Conservation (phyloP, 2,888 invertebrate species). For the Andrena camellia region DNA sequence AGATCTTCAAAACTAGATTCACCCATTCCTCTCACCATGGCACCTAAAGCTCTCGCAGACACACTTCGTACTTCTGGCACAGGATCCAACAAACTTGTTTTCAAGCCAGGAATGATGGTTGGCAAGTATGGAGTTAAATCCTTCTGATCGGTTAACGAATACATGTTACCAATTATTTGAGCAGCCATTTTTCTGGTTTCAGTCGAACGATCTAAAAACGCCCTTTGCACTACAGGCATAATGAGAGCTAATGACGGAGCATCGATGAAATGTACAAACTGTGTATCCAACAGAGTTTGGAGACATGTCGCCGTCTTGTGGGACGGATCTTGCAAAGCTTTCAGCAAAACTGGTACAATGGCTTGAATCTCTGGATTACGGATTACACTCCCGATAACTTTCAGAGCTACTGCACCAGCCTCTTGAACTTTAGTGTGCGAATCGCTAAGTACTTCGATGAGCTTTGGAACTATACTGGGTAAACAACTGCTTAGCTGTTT, state of each 20-base stretch:
- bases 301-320: constrained; percentile 97
- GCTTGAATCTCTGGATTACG: constrained; percentile 99
- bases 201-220: constrained; percentile 98
- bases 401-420: constrained; percentile 97
- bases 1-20: constrained; percentile 98
- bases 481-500: constrained; percentile 99
- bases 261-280: constrained; percentile 99
- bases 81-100: constrained; percentile 97
- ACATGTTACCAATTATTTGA: constrained; percentile 99
- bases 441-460: constrained; percentile 98
- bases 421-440: constrained; percentile 98
- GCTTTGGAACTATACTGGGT: constrained; percentile 98
- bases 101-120: constrained; percentile 97
- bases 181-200: constrained; percentile 99
- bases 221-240: constrained; percentile 99
- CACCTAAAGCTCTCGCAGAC: constrained; percentile 97
- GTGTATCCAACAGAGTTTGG: constrained; percentile 96
- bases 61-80: constrained; percentile 98
- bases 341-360: constrained; percentile 94
- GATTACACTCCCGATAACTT: constrained; percentile 98
- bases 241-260: constrained; percentile 99
- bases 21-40: constrained; percentile 99
- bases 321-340: constrained; percentile 98
- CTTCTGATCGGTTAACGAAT: constrained; percentile 99
- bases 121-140: constrained; percentile 98